These are phyloP conservation scores for Psilanteris sp. DNA, from an alignment of 1,140 invertebrate species.

Conservation along the genomic window DNA sequence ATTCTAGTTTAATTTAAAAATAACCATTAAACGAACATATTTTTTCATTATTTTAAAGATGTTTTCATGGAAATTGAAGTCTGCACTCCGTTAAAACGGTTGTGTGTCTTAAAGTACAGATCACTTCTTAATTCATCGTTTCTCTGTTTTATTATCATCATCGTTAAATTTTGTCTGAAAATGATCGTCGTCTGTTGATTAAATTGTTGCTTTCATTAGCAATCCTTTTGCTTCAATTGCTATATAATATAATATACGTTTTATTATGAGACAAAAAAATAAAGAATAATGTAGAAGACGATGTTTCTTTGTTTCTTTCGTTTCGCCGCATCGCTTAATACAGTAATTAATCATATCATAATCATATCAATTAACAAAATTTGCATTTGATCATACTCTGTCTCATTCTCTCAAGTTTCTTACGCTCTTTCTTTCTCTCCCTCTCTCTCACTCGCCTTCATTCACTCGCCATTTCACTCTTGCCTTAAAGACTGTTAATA, in stretches of 20 bases:
- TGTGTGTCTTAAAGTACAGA: slow-evolving; percentile 59
- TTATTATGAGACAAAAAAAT: slow-evolving; percentile 34
- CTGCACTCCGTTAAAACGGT: slow-evolving; percentile 21
- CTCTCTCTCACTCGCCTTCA: slow-evolving; percentile 31
- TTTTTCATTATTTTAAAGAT: no score
- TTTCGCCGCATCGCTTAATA: slow-evolving; percentile 73
- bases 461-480: slow-evolving; percentile 51
- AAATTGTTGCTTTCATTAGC: slow-evolving; percentile 34
- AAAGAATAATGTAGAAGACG: no score
- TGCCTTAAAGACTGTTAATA: slow-evolving; percentile 58
- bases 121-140: slow-evolving; percentile 33
- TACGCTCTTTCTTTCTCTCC: no score
- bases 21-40: no score
- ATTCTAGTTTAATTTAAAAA: no score
- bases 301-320: slow-evolving; percentile 44
- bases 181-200: slow-evolving; percentile 30
- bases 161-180: slow-evolving; percentile 41
- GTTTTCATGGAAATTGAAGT: no score
- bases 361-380: slow-evolving; percentile 68
- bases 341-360: slow-evolving; percentile 76
- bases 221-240: slow-evolving; percentile 33
- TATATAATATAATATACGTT: slow-evolving; percentile 49
- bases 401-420: slow-evolving; percentile 21
- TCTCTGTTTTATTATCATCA: slow-evolving; percentile 54
- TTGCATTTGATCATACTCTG: slow-evolving; percentile 66